A percentile compares a stretch with the other conserved stretches of the same genome.
phyloP scores from a whole-genome alignment of 2,888 invertebrate genomes.

The Helicoverpa assulta region DNA sequence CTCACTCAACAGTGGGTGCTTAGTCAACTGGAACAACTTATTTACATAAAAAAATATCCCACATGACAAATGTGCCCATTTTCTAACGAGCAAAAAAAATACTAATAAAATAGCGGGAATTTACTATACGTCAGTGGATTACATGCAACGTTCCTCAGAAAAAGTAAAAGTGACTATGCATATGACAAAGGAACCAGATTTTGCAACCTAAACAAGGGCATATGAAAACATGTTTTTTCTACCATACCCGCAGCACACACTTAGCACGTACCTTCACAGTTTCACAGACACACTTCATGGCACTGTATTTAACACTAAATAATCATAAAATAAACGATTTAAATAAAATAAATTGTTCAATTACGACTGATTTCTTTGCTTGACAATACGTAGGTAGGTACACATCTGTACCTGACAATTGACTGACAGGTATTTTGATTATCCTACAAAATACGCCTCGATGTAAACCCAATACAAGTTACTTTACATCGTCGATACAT shows the following conservation, averaged over 20 bases:
- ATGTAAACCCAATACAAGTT: constrained; percentile 50
- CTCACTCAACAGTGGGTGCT: constrained; percentile 67
- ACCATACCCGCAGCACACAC: constrained; percentile 59
- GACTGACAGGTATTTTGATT: constrained; percentile 74
- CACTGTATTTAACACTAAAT: constrained; percentile 77
- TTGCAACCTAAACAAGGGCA: constrained; percentile 88
- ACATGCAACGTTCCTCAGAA: constrained; percentile 67
- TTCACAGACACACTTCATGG: constrained; percentile 75
- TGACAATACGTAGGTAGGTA: constrained; percentile 69
- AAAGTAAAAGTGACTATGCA: constrained; percentile 86
- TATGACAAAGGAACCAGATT: constrained; percentile 87
- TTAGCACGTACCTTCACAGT: constrained; percentile 71
- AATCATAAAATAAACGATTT: constrained; percentile 78
- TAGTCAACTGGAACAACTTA: constrained; percentile 76
- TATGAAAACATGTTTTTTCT: constrained; percentile 81
- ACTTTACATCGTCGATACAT: constrained; percentile 45
- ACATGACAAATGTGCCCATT: constrained; percentile 64
- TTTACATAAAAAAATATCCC: constrained; percentile 72
- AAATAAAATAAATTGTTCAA: constrained; percentile 77
- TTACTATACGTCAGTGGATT: constrained; percentile 58
- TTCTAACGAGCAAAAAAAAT: constrained; percentile 67
- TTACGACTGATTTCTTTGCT: constrained; percentile 80
- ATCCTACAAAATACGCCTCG: constrained; percentile 68
- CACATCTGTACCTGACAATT: constrained; percentile 69
- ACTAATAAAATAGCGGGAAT: constrained; percentile 74